Evolutionary conservation across 2,888 invertebrate genomes (phyloP), one percentile per base, ranked within the genome.

Genomic region (Phymatocera aterrima): DNA sequence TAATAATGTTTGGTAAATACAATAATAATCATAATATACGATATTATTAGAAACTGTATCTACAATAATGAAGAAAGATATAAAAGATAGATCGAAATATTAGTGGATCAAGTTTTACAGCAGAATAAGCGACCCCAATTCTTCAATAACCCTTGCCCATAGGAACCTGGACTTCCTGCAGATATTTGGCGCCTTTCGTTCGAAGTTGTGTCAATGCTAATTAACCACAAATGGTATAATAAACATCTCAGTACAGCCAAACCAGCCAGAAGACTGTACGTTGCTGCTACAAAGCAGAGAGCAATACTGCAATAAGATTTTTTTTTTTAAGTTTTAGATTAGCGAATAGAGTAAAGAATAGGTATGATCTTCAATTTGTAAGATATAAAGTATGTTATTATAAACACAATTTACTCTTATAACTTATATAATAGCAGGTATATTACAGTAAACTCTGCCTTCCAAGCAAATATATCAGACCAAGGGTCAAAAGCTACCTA

Each of bases 241-340:
- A 92, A 86, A 80, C 90, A 89, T 75, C 86, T 84, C 43, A 90
- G 78, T 24, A 91, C 83, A 68, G 91, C 86, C 64, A 90, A 78
- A 34, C 90, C 90, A 60, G 91, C 86, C 4, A 91, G 82, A 46
- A 91, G 80, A 80, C 91, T 91, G 84, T 92, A 92, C 65, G 92
- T 83, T 4, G 91, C 91, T 15, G 91, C 90, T 64, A 92, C 90
- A 85, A 92, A 92, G 83, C 91, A 91, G 43, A 91, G 83, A 28
- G 91, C 91, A 80, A 91, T 90, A 83, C 92, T 92, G 86, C 80
- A 91, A 91, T 84, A 85, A 83, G n/a, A n/a, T n/a, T n/a, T n/a
- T n/a, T n/a, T n/a, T n/a, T 83, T 48, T 15, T 48, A 15, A 15
- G 8, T 8, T 8, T 37, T 37, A 37, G 34, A 64, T 64, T 64